Evolutionary conservation across 1,140 invertebrate genomes (phyloP), one percentile per base, ranked within the genome.

Genomic region (Drosophila bocqueti): DNA sequence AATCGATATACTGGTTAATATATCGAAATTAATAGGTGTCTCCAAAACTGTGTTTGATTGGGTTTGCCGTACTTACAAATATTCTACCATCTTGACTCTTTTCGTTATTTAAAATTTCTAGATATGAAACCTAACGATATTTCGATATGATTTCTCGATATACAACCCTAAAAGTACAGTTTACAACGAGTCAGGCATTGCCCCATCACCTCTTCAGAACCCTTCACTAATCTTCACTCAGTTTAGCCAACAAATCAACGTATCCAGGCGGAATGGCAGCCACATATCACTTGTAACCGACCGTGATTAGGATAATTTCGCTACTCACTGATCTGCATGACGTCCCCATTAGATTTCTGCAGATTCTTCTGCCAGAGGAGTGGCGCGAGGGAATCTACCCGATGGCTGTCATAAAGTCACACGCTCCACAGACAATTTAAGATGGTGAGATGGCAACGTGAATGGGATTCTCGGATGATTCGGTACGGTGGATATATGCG

Each of bases 361-460:
- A 40, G 54, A 55, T 40, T 55, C 52, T 24, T 10, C 31, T 34
- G n/a, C 29, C 29, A 7, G 50, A 18, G 9, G 29, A 31, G 26
- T 3, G 26, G 18, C 3, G 16, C 15, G 43, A 45, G 24, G 24
- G 24, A 8, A 49, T 26, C 24, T 5, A 9, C 49, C 24, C 26
- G 7, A 34, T 34, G 68, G 24, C 66, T 87, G 80, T 83, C 80
- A 83, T 63, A 74, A 76, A 83, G 71, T 86, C 84, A 80, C 79
- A 75, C 76, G 83, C 79, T 86, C 81, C 77, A 66, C 55, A 36
- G 57, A 55, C 57, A 73, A 55, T 59, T 64, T 52, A 21, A 50
- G 63, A 52, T 42, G 61, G 61, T 29, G 34, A 50, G 45, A 62
- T 24, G 47, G 46, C 29, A 66, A 68, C 36, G 36, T 71, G 49